Conservation (phyloP, 1,140 invertebrate species). For the Aphelinus atriplicis region DNA sequence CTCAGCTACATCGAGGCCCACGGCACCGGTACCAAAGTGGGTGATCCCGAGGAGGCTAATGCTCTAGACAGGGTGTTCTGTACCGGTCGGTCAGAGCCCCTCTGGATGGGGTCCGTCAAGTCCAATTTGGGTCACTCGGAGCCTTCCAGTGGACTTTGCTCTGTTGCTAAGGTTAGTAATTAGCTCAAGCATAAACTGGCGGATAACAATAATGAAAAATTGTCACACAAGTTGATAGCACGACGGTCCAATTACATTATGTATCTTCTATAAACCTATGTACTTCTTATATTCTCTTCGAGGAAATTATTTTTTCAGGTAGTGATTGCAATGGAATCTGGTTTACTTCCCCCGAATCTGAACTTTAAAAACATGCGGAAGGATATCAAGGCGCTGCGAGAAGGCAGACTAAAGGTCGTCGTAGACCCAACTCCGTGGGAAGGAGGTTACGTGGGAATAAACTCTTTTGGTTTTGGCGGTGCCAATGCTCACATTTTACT, state of each 20-base stretch:
- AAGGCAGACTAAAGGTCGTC: slow-evolving; percentile 74
- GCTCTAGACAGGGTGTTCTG: slow-evolving; percentile 88
- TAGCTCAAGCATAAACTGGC: no score
- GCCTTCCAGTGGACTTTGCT: slow-evolving; percentile 87
- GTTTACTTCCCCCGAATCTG: slow-evolving; percentile 77
- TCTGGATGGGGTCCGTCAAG: slow-evolving; percentile 90
- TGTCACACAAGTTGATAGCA: no score
- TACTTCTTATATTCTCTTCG: no score
- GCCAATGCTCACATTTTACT: slow-evolving; percentile 77
- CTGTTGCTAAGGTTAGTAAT: slow-evolving; percentile 78
- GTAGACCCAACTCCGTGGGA: slow-evolving; percentile 72
- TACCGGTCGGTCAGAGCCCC: slow-evolving; percentile 71
- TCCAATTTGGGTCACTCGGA: slow-evolving; percentile 95
- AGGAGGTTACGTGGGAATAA: slow-evolving; percentile 69
- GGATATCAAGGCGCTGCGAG: slow-evolving; percentile 73
- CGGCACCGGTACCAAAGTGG: slow-evolving; percentile 84
- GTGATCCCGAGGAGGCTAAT: slow-evolving; percentile 89
- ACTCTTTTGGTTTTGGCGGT: slow-evolving; percentile 76
- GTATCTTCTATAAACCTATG: no score
- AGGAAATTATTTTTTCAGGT: no score
- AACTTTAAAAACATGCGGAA: slow-evolving; percentile 76
- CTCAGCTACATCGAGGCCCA: slow-evolving; percentile 93
- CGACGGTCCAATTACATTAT: no score
- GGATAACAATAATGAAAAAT: no score
- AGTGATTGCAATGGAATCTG: slow-evolving; percentile 74